Percentiles rank a stretch among this genome's conserved stretches.
Conservation (phyloP, 2,888 invertebrate species). For the Agonum fuliginosum region DNA sequence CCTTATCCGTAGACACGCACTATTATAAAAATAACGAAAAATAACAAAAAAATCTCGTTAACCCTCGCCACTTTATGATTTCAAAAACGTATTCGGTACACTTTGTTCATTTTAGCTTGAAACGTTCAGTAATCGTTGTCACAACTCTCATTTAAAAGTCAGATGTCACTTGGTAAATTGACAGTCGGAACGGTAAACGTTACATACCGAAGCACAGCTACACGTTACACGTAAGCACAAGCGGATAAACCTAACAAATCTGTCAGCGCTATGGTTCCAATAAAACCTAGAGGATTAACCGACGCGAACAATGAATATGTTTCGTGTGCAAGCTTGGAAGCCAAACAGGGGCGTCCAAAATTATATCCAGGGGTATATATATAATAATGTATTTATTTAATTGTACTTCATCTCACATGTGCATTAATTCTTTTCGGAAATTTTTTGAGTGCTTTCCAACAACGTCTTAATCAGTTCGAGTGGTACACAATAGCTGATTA, state of each 20-base stretch:
- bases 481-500: too few relatives aligned
- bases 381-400: too few relatives aligned
- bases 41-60: too few relatives aligned
- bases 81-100: neutral
- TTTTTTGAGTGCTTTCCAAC: too few relatives aligned
- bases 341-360: too few relatives aligned
- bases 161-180: conserved; percentile 34
- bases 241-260: conserved; percentile 7
- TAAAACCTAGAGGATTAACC: conserved; percentile 3
- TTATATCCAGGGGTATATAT: too few relatives aligned
- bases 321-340: neutral
- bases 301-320: conserved; percentile 13
- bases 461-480: too few relatives aligned
- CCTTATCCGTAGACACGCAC: too few relatives aligned
- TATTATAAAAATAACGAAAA: too few relatives aligned
- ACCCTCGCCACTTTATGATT: too few relatives aligned
- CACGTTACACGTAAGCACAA: neutral
- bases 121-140: neutral
- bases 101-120: neutral
- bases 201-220: neutral
- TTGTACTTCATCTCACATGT: too few relatives aligned
- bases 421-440: too few relatives aligned
- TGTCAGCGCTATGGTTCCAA: neutral
- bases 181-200: neutral
- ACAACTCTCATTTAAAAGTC: conserved; percentile 19